Percentiles rank a stretch among this genome's conserved stretches.
Evolutionary conservation across 2,797 vertebrate species (phyloP).

Genomic region (Sus cebifrons): DNA sequence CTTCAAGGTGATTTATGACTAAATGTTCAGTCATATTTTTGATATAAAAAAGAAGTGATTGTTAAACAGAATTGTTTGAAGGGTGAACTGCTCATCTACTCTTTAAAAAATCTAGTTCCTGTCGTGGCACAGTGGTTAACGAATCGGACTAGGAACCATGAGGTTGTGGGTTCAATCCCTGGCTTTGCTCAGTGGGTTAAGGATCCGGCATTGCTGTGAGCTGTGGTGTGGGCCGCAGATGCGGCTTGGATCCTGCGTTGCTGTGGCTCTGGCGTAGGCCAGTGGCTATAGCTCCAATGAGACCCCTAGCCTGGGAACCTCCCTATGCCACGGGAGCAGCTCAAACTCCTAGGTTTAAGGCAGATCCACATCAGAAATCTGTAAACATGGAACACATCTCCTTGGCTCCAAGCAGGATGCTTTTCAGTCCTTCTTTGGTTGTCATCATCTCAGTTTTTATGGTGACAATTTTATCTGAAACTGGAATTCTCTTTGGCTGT

Average conservation of each 20-base stretch:
- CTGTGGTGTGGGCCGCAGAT: too few species aligned
- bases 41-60: conserved; percentile 30
- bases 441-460: conserved; percentile 1
- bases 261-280: too few species aligned
- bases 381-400: neutral
- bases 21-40: conserved; percentile 10
- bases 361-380: neutral
- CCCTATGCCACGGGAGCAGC: too few species aligned
- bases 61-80: conserved; percentile 51
- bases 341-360: neutral
- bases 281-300: too few species aligned
- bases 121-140: too few species aligned
- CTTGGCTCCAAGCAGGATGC: neutral
- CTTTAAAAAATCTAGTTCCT: conserved; percentile 18
- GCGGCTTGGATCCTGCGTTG: too few species aligned
- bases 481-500: neutral
- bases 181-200: too few species aligned
- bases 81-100: neutral
- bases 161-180: too few species aligned
- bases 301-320: too few species aligned
- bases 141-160: too few species aligned
- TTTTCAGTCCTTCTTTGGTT: neutral
- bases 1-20: conserved; percentile 11
- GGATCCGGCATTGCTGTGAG: too few species aligned
- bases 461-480: neutral